A percentile compares a stretch with the other conserved stretches of the same genome.
These are phyloP conservation scores for Gorsachius magnificus DNA, from an alignment of 2,797 vertebrate species.

Conservation along the genomic window DNA sequence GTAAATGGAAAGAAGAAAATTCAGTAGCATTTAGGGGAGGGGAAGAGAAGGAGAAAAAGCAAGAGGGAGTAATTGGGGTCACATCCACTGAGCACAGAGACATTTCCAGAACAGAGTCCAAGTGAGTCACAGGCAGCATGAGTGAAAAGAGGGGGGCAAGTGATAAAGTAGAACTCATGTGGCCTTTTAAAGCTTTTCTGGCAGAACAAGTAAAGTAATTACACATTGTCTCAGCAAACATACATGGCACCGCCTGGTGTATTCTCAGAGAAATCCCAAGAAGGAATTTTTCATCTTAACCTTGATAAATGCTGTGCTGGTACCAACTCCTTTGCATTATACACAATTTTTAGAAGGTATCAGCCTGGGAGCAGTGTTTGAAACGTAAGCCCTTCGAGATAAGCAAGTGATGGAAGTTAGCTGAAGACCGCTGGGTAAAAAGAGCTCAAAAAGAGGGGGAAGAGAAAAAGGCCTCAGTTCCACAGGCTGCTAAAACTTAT, in stretches of 20 bases:
- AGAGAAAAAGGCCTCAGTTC: background rate
- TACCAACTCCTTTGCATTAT: background rate
- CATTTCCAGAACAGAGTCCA: constrained; percentile 48
- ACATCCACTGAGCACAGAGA: constrained; percentile 28
- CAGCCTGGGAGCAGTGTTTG: background rate
- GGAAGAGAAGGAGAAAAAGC: background rate
- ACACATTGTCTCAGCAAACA: constrained; percentile 40
- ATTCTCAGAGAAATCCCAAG: constrained; percentile 44
- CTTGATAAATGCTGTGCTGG: constrained; percentile 6
- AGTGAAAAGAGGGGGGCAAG: constrained; percentile 8
- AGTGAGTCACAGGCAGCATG: constrained; percentile 6
- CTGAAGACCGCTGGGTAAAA: background rate
- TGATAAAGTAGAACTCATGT: constrained; percentile 9
- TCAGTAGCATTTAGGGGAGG: background rate
- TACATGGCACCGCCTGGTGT: constrained; percentile 24
- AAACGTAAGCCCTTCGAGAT: background rate
- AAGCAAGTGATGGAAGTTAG: background rate
- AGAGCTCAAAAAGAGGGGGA: background rate
- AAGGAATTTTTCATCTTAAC: constrained; percentile 33
- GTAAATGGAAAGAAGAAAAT: constrained; percentile 43
- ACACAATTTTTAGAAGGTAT: background rate
- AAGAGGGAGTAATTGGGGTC: constrained; percentile 59
- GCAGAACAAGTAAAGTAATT: constrained; percentile 62
- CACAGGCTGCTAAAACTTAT: background rate
- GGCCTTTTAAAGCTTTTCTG: constrained; percentile 31